Conservation (phyloP, 2,113 vertebrate genomes). For the Ramphastos sulfuratus region DNA sequence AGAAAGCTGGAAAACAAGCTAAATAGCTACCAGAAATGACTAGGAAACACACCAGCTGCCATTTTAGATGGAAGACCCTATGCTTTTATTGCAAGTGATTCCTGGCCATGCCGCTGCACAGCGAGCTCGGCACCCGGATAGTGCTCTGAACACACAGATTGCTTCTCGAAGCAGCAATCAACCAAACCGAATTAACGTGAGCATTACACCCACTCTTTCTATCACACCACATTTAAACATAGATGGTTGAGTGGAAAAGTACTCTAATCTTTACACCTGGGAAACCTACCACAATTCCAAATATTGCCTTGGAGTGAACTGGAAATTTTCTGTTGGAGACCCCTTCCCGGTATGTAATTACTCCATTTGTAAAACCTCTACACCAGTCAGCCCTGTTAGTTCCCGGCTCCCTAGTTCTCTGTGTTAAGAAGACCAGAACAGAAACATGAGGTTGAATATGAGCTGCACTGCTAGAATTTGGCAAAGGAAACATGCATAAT, state of each 20-base stretch:
- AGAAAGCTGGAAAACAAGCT: neutral
- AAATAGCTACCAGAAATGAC: neutral
- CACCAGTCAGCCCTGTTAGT: neutral
- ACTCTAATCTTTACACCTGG: neutral
- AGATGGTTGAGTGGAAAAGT: neutral
- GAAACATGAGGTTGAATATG: neutral
- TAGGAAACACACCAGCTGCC: neutral
- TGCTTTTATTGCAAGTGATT: neutral
- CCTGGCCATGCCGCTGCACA: neutral
- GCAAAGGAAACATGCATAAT: neutral
- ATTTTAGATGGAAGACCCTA: neutral
- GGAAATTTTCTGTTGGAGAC: neutral
- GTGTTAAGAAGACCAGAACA: neutral
- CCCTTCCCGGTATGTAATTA: neutral
- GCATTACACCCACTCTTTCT: neutral
- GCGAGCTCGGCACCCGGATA: neutral
- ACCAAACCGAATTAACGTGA: neutral
- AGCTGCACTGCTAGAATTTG: neutral
- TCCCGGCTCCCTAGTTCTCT: neutral
- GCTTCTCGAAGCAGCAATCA: neutral
- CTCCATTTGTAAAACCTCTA: neutral
- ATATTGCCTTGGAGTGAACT: neutral
- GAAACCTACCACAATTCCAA: neutral
- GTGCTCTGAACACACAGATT: neutral
- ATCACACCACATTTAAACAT: neutral